Evolutionary conservation across 2,888 invertebrate species (phyloP), one percentile per base, ranked within the genome.

Genomic region (Homarus gammarus): DNA sequence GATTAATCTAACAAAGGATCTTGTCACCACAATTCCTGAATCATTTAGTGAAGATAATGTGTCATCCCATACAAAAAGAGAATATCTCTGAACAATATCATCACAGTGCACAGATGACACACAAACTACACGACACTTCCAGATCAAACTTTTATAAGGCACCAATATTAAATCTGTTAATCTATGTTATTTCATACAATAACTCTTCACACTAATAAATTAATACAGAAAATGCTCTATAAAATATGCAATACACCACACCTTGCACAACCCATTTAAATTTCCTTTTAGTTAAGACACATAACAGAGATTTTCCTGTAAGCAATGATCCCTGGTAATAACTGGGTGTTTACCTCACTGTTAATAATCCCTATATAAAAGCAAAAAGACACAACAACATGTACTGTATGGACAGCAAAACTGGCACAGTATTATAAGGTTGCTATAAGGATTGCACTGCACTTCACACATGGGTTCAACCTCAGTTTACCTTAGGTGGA

Each of bases 401-500:
- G 56, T 56, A 56, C 56, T 12, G 56, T 18, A 56, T 56, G 56
- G 56, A 56, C 56, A 18, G 56, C 22, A 70, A 83, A 49, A 70
- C 44, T 72, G 70, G 33, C 49, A 77, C 31, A 81, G 22, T 15
- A 44, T 44, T 85, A 77, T 77, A 51, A 68, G 51, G 78, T 33
- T n/a, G 64, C 40, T 61, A 40, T 44, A 49, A 49, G 86, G 78
- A 31, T 70, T 44, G 70, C 78, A 88, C 44, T 83, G 82, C 88
- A 88, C 31, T 40, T 49, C 88, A 87, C 70, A 73, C 72, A 51
- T 56, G 44, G 73, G 27, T 51, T 73, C 64, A 72, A 87, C 73
- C 72, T 72, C 36, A 44, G 72, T 88, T 88, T 88, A 88, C 88
- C 88, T 88, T 82, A 40, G 27, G 15, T 61, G 44, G 73, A 75